These are phyloP conservation scores for Embidobia sp. DNA, from an alignment of 2,888 invertebrate genomes.

Conservation along the genomic window DNA sequence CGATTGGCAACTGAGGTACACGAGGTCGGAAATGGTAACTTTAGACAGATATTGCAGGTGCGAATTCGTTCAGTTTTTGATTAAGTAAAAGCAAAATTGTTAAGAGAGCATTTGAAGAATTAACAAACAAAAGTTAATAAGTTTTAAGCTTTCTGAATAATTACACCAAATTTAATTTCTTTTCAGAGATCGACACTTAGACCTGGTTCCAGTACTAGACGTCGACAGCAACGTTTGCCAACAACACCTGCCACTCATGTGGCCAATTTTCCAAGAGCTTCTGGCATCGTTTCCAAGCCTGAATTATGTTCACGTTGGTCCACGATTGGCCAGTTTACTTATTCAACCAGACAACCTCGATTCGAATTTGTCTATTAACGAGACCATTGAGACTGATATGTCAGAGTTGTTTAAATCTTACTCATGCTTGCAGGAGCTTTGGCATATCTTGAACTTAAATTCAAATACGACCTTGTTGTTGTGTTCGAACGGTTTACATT, in stretches of 20 bases:
- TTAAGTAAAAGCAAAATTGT: no score
- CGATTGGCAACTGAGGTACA: constrained; percentile 82
- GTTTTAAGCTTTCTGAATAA: no score
- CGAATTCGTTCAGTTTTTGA: no score
- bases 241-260: constrained; percentile 82
- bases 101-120: no score
- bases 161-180: no score
- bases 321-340: constrained; percentile 83
- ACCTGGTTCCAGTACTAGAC: constrained; percentile 83
- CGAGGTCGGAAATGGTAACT: constrained; percentile 83
- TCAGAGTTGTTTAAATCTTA: constrained; percentile 79
- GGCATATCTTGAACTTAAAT: constrained; percentile 81
- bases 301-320: constrained; percentile 84
- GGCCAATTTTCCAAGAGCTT: constrained; percentile 83
- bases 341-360: constrained; percentile 81
- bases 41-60: constrained; percentile 83
- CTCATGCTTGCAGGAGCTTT: constrained; percentile 80
- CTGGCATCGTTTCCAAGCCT: constrained; percentile 83
- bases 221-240: constrained; percentile 82
- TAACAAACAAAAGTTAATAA: no score
- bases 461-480: constrained; percentile 80
- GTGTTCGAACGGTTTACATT: constrained; percentile 82
- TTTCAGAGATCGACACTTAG: constrained; percentile 82
- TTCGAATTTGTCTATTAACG: constrained; percentile 76
- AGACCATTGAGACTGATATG: constrained; percentile 80